Evolutionary conservation across 2,888 invertebrate genomes (phyloP), one percentile per base, ranked within the genome.

Genomic region (Clistopyga incitator): DNA sequence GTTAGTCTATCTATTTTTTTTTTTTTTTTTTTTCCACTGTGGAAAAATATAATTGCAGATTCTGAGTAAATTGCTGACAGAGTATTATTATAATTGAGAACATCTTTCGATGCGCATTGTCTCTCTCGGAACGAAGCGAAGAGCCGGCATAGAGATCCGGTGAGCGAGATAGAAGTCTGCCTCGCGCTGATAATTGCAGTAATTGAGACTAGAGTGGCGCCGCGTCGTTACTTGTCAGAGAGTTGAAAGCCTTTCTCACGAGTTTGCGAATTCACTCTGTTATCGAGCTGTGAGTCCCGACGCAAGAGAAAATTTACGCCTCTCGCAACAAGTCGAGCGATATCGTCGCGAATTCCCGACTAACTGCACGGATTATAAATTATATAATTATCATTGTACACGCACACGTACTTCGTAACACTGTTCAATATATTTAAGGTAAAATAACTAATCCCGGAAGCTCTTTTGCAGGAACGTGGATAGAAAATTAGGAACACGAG

Each of bases 151-250:
- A 23, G 45, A 70, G 61, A 70, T 50, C 29, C 25, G 20, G 18
- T 20, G 56, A 65, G 42, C 65, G 47, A 65, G 71, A 56, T 47
- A 76, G 64, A 47, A 47, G 18, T 25, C 34, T 56, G 25, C 25
- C 42, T 64, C 18, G 65, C 78, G 45, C 79, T 82, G 76, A 76
- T 79, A 83, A 83, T 79, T 83, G 76, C 76, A 42, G 75, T 79
- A 83, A 83, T 83, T 83, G 83, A 79, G 71, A 79, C 71, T 38
- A 20, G 50, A 79, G 76, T 79, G 67, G 72, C 3, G 59, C 52
- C 77, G 29, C 29, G 29, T 25, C 71, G 50, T 83, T 71, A 64
- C 71, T 71, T 42, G 18, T 72, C 50, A 38, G n/a, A 64, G 23
- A 54, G 71, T 54, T 67, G 23, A 76, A 83, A 83, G 79, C 67